A percentile compares a stretch with the other conserved stretches of the same genome.
Conservation (phyloP, 2,888 invertebrate genomes). For the Lasioglossum oenotherae region DNA sequence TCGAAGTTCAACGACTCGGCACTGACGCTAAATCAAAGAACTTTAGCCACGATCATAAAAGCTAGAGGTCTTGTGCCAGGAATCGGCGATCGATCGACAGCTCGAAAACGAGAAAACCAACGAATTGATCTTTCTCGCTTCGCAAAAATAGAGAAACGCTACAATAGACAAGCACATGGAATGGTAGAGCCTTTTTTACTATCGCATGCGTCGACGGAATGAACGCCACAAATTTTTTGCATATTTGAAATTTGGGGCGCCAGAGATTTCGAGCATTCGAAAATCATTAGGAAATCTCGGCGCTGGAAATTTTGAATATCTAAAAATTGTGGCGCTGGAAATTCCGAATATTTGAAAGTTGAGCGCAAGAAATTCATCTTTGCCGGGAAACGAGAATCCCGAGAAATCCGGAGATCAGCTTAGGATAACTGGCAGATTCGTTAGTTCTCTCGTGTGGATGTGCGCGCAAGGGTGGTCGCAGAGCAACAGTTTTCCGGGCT, state of each 20-base stretch:
- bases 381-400: neutral
- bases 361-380: neutral
- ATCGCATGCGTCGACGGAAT: neutral
- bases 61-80: conserved; percentile 50
- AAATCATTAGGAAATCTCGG: too few relatives aligned
- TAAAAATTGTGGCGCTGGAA: too few relatives aligned
- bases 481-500: neutral
- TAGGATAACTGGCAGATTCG: neutral
- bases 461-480: neutral
- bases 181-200: neutral
- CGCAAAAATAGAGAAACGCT: neutral
- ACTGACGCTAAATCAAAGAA: conserved; percentile 66
- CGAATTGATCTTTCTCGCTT: neutral
- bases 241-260: neutral
- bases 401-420: neutral
- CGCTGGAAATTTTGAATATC: too few relatives aligned
- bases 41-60: conserved; percentile 30
- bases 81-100: conserved; percentile 24
- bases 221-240: neutral
- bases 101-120: neutral
- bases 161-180: neutral
- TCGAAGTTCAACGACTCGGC: conserved; percentile 64
- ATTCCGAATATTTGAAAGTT: neutral
- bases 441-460: neutral
- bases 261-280: too few relatives aligned